Base-by-base conservation (phyloP, 2,888 invertebrate genomes). In the Oasisia sp. region DNA sequence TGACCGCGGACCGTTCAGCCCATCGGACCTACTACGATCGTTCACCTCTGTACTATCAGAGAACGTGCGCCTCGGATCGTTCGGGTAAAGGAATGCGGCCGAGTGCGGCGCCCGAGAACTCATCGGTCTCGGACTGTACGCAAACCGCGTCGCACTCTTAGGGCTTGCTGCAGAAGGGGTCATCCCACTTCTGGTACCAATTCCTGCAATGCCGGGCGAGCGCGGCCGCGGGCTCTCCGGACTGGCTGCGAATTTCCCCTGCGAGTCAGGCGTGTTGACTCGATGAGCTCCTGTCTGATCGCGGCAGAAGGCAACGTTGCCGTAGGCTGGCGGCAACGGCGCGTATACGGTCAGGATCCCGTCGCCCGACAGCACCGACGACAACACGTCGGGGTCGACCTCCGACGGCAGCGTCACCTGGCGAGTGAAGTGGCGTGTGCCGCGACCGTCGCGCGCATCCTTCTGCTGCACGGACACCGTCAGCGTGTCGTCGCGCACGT, bases 331-430 rank as follows among this genome's bases (percentile, higher is more conserved):
- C 9, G 94, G 93, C 5, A 92, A 92, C 2, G 94, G 94, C 19
- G 94, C 93, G 58, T 93, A 50, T 8, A 93, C 56, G 8, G 93
- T 93, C n/a, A 93, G 92, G 32, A 93, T 92, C 32, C 93, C 93
- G 32, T 93, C 93, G n/a, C 56, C 89, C 1, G 93, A 93, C 38
- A 93, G 91, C 19, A 92, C 92, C 32, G 93, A 93, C 32, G 92
- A 58, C 38, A 93, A 32, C 91, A 93, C 93, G 7, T 91, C 93
- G 9, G 93, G 90, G n/a, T 93, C 93, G 27, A 93, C 93, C 32
- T 93, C 93, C 5, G 74, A 91, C 19, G 93, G 93, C 27, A 93
- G 91, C 50, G 93, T 89, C 32, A 93, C 92, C 89, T 92, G 92
- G n/a, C 93, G 91, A 38, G 92, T 93, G 92, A 93, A 93, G 91